Evolutionary conservation across 1,140 invertebrate genomes (phyloP).

Genomic region (Plutomurus gul): DNA sequence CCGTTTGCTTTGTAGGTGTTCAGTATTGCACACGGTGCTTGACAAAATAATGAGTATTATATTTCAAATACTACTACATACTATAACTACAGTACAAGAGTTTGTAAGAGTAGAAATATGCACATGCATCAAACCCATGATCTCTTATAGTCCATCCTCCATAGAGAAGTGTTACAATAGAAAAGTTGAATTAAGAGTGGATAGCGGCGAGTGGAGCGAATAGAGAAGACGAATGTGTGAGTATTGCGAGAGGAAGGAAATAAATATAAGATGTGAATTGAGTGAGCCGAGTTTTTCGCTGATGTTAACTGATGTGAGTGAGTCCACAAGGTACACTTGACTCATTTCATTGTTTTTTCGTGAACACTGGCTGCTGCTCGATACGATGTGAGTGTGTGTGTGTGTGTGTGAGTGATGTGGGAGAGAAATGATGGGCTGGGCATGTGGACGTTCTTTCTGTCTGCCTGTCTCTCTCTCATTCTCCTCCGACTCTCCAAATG

Average conservation of each 20-base stretch:
- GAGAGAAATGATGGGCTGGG: constrained; percentile 12
- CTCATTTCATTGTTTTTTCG: constrained; percentile 13
- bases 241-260: neutral
- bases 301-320: neutral
- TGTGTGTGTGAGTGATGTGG: constrained; percentile 17
- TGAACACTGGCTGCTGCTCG: no score
- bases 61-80: no score
- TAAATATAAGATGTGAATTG: neutral
- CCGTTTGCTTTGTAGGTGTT: no score
- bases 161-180: no score
- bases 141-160: no score
- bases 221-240: neutral
- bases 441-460: neutral
- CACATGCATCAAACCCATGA: no score
- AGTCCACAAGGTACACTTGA: neutral
- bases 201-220: no score
- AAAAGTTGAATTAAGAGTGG: no score
- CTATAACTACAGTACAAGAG: no score
- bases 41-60: no score
- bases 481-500: neutral
- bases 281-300: neutral
- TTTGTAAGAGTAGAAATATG: no score
- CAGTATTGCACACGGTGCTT: no score
- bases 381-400: neutral
- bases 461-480: neutral